These are phyloP conservation scores for Desmodus rotundus DNA, from an alignment of 2,113 vertebrate species.

Conservation along the genomic window DNA sequence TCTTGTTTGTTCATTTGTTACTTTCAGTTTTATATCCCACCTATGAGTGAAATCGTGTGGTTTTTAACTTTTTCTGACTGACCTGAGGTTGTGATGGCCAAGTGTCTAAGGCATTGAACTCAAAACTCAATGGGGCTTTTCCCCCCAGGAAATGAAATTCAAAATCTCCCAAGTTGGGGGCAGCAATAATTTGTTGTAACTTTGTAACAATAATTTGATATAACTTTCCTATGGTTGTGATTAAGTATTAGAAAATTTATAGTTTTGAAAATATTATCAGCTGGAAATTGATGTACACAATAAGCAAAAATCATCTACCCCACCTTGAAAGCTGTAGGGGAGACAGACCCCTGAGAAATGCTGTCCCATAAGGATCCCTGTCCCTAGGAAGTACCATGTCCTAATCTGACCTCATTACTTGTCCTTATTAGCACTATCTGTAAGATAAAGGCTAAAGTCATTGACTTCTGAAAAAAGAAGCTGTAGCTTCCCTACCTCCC, in stretches of 20 bases:
- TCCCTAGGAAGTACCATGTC: not conserved
- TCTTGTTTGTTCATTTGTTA: not conserved
- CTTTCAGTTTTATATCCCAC: not conserved
- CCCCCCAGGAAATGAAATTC: not conserved
- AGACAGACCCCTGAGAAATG: not conserved
- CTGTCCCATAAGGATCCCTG: not conserved
- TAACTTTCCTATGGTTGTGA: not conserved
- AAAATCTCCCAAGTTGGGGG: not conserved
- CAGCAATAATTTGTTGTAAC: not conserved
- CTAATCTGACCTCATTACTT: not conserved
- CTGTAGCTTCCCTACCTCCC: not conserved
- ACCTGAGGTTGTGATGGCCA: not conserved
- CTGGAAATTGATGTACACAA: not conserved
- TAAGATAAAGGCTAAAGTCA: not conserved
- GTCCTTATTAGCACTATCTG: not conserved
- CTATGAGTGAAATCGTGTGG: not conserved
- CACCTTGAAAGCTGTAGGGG: not conserved
- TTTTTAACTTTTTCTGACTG: not conserved
- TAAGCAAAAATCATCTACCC: not conserved
- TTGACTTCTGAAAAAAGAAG: not conserved
- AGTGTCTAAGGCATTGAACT: not conserved
- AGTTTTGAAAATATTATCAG: constrained; percentile 19
- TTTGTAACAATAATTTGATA: not conserved
- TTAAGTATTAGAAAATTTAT: not conserved
- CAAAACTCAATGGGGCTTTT: not conserved